These are phyloP conservation scores for Ochropleura plecta DNA, from an alignment of 2,888 invertebrate genomes.

Conservation along the genomic window DNA sequence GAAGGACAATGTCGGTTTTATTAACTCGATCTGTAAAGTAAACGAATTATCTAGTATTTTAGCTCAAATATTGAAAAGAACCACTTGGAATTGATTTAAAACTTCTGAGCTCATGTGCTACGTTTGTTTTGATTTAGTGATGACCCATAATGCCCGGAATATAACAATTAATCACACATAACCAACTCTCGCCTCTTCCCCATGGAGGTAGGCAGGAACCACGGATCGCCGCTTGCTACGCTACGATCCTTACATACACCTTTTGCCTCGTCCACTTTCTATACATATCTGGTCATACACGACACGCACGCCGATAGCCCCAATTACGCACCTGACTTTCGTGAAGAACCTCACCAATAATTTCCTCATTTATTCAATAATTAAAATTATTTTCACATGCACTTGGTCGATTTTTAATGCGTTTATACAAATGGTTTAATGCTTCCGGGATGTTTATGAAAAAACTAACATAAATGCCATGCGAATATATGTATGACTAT, in stretches of 20 bases:
- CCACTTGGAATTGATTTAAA: background rate
- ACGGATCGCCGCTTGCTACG: background rate
- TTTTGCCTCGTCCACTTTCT: background rate
- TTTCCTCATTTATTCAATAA: background rate
- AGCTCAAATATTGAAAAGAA: constrained; percentile 6
- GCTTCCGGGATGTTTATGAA: background rate
- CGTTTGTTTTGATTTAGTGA: background rate
- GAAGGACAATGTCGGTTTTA: constrained; percentile 40
- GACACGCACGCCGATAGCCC: background rate
- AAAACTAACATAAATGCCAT: background rate
- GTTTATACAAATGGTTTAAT: background rate
- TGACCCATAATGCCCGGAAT: background rate
- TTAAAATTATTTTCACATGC: background rate
- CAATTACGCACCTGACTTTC: background rate
- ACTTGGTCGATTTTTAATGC: background rate
- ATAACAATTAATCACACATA: background rate
- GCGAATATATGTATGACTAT: constrained; percentile 16
- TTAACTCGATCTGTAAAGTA: constrained; percentile 1
- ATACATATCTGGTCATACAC: background rate
- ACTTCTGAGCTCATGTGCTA: background rate
- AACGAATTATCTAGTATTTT: constrained; percentile 1
- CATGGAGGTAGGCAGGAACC: background rate
- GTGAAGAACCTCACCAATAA: background rate
- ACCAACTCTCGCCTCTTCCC: background rate
- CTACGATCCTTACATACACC: background rate